A percentile compares a stretch with the other conserved stretches of the same genome.
Conservation (phyloP, 2,113 vertebrate genomes). For the Entelurus aequoreus region DNA sequence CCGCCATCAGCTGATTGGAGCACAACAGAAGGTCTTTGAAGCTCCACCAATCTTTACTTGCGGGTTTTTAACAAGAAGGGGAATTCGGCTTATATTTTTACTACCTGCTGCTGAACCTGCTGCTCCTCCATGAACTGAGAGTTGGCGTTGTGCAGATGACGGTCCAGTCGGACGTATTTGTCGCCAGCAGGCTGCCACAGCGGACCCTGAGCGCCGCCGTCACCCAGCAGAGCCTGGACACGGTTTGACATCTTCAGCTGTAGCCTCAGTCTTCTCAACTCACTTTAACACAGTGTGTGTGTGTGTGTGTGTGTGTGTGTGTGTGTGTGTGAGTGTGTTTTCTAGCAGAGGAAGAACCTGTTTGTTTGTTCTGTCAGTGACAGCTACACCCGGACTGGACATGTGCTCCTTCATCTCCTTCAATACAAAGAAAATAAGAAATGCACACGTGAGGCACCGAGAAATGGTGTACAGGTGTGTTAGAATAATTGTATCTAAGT, state of each 20-base stretch:
- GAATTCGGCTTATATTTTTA: too few species aligned
- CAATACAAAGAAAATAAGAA: constrained; percentile 13
- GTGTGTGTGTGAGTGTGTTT: background rate
- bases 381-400: constrained; percentile 78
- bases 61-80: too few species aligned
- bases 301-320: background rate
- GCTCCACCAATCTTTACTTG: background rate
- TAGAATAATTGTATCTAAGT: too few species aligned
- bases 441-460: background rate
- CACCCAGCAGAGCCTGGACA: constrained; percentile 77
- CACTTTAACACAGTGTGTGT: background rate
- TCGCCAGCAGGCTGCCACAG: constrained; percentile 75
- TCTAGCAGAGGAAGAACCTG: constrained; percentile 71
- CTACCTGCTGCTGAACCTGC: constrained; percentile 92
- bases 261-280: background rate
- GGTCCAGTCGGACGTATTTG: constrained; percentile 81
- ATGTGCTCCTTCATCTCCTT: constrained; percentile 98
- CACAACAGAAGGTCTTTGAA: background rate
- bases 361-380: constrained; percentile 80
- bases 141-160: constrained; percentile 83
- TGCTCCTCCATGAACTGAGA: constrained; percentile 92
- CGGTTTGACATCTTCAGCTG: background rate
- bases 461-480: too few species aligned
- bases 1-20: constrained; percentile 82
- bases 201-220: constrained; percentile 68